Base-by-base conservation (phyloP, 37 sponge, comb jelly and placozoan genomes). In the Amphimedon queenslandica region DNA sequence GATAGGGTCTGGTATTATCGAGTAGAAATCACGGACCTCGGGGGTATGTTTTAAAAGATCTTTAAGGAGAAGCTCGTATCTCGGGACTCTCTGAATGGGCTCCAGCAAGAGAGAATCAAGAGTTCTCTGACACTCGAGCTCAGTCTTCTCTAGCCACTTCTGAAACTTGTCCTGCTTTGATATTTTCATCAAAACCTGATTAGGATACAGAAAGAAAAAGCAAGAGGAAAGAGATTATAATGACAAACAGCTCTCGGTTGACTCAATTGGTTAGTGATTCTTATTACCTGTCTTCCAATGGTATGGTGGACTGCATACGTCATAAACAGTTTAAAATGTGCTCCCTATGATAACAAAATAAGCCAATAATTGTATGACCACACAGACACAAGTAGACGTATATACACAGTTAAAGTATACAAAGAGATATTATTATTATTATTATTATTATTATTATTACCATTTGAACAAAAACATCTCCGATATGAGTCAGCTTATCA, bases 381-480 rank as follows among this genome's bases (percentile, higher is more conserved):
- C 13, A 47, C 13, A 47, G 53, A 47, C 13, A 47, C 53, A 47
- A 47, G 53, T 47, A 13, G 13, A 47, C 13, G 53, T 18, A 13
- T 13, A 47, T 47, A 18, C n/a, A n/a, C n/a, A 47, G 13, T 18
- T 47, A 47, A 13, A 47, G 13, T 13, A 47, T 47, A 47, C 13
- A 47, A 47, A 47, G 8, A 47, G 53, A 47, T 47, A 47, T 13
- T 18, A 47, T n/a, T n/a, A n/a, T n/a, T n/a, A n/a, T n/a, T n/a
- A n/a, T n/a, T n/a, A n/a, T 47, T 8, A 37, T 4, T 2, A 4
- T 37, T 2, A 6, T 53, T 0, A 40, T 29, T 27, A 88, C 93
- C 88, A 82, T 73, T 37, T 83, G 74, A 39, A 88, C 42, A 64
- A 92, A 92, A 63, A 88, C 67, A 57, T 92, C 93, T 58, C 89